Percentiles rank a stretch among this genome's conserved stretches.
Conservation (phyloP, 2,888 invertebrate species). For the Strigamia crassipes region DNA sequence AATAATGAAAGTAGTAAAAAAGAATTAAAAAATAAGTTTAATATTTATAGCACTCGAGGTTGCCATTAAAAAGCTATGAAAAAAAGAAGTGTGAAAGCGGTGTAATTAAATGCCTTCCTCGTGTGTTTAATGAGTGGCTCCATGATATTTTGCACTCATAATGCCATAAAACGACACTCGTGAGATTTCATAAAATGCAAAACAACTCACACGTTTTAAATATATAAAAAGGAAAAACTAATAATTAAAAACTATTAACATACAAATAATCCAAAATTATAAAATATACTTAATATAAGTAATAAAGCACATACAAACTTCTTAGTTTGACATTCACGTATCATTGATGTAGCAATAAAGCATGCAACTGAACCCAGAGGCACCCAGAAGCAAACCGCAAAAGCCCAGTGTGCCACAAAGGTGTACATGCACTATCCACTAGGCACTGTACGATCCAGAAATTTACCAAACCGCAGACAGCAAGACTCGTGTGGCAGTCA, state of each 20-base stretch:
- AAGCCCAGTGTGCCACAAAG: too few relatives aligned
- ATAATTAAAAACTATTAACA: not conserved
- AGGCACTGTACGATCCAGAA: too few relatives aligned
- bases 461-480: too few relatives aligned
- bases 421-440: too few relatives aligned
- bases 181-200: constrained; percentile 39
- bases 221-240: not conserved
- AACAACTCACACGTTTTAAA: constrained; percentile 8
- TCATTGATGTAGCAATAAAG: too few relatives aligned
- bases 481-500: too few relatives aligned
- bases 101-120: constrained; percentile 42
- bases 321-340: too few relatives aligned
- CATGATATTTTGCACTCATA: constrained; percentile 42
- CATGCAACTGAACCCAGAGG: too few relatives aligned
- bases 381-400: too few relatives aligned
- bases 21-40: constrained; percentile 11
- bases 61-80: constrained; percentile 39
- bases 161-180: constrained; percentile 36
- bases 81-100: constrained; percentile 6
- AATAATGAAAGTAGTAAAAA: not conserved
- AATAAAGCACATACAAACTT: too few relatives aligned
- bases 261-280: not conserved
- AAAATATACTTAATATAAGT: not conserved
- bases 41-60: constrained; percentile 27
- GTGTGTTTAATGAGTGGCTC: constrained; percentile 40